Evolutionary conservation across 2,888 invertebrate species (phyloP).

Genomic region (Tyria jacobaeae): DNA sequence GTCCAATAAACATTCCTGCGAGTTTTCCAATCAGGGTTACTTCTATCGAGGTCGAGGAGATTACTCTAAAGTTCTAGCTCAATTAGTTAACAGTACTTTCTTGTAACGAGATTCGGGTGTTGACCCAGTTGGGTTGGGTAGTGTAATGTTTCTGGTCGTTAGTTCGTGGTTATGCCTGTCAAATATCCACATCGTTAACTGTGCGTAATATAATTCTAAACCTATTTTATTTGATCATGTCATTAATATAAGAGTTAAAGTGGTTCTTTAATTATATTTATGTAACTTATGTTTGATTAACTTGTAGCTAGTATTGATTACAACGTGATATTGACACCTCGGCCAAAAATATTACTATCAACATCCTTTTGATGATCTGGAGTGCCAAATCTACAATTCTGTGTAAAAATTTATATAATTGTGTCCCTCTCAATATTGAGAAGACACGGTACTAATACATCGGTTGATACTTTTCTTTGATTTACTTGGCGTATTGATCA

Average conservation of each 20-base stretch:
- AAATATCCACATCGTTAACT: neutral
- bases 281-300: too few species aligned
- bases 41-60: constrained; percentile 12
- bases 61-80: constrained; percentile 35
- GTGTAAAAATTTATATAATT: neutral
- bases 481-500: too few species aligned
- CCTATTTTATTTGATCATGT: neutral
- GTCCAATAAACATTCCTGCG: neutral
- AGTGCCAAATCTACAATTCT: neutral
- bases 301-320: too few species aligned
- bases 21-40: constrained; percentile 11
- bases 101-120: constrained; percentile 9
- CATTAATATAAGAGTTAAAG: too few species aligned
- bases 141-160: neutral
- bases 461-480: constrained; percentile 45
- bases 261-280: neutral
- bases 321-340: too few species aligned
- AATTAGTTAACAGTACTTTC: constrained; percentile 29
- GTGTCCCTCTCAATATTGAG: too few species aligned
- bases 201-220: neutral
- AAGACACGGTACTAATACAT: too few species aligned
- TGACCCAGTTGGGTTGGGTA: constrained; percentile 1
- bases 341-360: too few species aligned
- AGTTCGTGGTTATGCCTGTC: constrained; percentile 2
- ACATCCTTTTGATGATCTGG: neutral